These are phyloP conservation scores for Ceratothoa steindachneri DNA, from an alignment of 2,888 invertebrate species.

Conservation along the genomic window DNA sequence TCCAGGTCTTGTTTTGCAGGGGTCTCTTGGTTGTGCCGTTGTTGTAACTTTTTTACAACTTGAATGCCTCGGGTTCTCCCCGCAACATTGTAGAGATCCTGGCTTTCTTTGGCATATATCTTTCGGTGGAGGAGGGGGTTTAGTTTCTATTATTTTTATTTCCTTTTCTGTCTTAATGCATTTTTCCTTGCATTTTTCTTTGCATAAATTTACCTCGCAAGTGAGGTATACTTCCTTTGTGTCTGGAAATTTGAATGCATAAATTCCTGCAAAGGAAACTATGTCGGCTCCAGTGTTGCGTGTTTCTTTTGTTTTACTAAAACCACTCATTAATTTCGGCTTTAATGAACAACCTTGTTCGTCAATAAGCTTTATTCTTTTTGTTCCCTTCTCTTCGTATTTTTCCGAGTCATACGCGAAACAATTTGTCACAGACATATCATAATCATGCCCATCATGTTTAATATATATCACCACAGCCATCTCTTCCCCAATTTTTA, in stretches of 20 bases:
- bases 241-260: conserved; percentile 50
- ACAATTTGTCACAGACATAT: conserved; percentile 49
- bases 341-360: conserved; percentile 49
- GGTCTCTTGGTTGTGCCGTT: background rate
- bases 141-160: conserved; percentile 5
- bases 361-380: conserved; percentile 48
- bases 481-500: conserved; percentile 49
- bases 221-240: conserved; percentile 48
- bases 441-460: conserved; percentile 46
- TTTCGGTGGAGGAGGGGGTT: conserved; percentile 16
- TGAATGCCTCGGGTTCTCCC: background rate
- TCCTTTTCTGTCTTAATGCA: background rate
- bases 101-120: background rate
- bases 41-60: conserved; percentile 10
- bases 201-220: conserved; percentile 49
- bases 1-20: conserved; percentile 19
- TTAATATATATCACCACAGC: conserved; percentile 48
- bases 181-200: conserved; percentile 42
- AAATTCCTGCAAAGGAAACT: conserved; percentile 48
- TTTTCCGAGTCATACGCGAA: conserved; percentile 49
- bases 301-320: conserved; percentile 47
- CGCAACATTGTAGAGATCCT: conserved; percentile 6
- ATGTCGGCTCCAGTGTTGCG: conserved; percentile 48
- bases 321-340: conserved; percentile 49
- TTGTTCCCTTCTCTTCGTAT: conserved; percentile 45